Base-by-base conservation (phyloP, 2,797 vertebrate genomes). In the Sternarchorhynchus goeldii region DNA sequence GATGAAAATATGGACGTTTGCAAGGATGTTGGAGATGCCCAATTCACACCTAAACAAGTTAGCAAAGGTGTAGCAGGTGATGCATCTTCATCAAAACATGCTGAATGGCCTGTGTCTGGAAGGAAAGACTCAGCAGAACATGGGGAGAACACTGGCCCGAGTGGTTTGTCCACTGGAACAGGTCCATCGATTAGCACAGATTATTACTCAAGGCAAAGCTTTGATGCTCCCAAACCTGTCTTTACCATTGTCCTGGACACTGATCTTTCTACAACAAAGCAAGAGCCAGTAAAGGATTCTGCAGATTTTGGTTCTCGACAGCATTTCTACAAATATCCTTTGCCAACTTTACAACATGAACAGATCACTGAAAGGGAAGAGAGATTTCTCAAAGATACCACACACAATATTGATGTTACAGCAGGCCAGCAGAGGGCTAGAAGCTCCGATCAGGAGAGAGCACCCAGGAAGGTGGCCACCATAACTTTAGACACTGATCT, bases 211-310 rank as follows among this genome's bases (percentile, higher is more conserved):
- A 8, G 17, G 16, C 75, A 58, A 1, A n/a, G 6, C 14, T 21
- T 18, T 34, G 20, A 71, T 21, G 16, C 32, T 6, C 16, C 50
- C 21, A 75, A 80, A 8, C 71, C 39, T 53, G 45, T 12, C 7
- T 55, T 70, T 17, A 77, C 71, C 2, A 45, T 79, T 32, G 41
- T 65, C 16, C 12, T 81, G 41, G 36, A 77, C 4, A 55, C 79
- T n/a, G 56, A 71, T 53, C 34, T 56, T 58, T 53, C 36, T 56
- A 64, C 36, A 60, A 3, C 56, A 4, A 70, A 1, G 25, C 55
- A 60, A 18, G 58, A 5, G 21, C 7, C 20, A 10, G 1, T 20
- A 20, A n/a, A 63, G 14, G 34, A 62, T 50, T 58, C 50, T 50
- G 2, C 62, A 50, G 36, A 70, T 36, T 79, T 50, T 32, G 6